These are phyloP conservation scores for Lasiurus cinereus DNA, from an alignment of 2,113 vertebrate species.

Conservation along the genomic window DNA sequence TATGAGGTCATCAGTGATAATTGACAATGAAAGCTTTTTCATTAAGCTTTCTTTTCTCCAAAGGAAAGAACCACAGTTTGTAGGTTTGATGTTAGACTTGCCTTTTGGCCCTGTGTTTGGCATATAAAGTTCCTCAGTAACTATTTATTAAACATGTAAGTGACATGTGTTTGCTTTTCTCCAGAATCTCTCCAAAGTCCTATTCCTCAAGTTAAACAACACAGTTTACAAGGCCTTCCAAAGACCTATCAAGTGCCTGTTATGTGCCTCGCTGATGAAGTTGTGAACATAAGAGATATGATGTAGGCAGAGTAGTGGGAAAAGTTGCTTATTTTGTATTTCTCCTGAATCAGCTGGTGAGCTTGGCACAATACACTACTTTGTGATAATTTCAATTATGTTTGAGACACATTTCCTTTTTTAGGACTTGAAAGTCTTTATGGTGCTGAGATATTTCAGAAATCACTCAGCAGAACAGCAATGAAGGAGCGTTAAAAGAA, in stretches of 20 bases:
- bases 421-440: background rate
- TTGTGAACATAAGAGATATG: background rate
- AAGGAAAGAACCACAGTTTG: background rate
- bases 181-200: background rate
- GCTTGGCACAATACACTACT: background rate
- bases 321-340: background rate
- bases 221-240: background rate
- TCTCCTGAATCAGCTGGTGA: background rate
- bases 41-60: background rate
- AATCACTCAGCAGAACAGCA: background rate
- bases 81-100: background rate
- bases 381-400: background rate
- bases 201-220: background rate
- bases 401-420: background rate
- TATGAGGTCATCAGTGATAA: background rate
- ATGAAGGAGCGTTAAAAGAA: background rate
- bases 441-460: slow-evolving; percentile 11
- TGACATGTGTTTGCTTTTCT: background rate
- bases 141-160: background rate
- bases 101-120: background rate
- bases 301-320: background rate
- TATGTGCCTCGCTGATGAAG: background rate
- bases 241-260: background rate
- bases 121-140: background rate
- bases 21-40: background rate